Evolutionary conservation across 2,113 vertebrate species (phyloP), one percentile per base, ranked within the genome.

Genomic region (Sarotherodon lohbergeri): DNA sequence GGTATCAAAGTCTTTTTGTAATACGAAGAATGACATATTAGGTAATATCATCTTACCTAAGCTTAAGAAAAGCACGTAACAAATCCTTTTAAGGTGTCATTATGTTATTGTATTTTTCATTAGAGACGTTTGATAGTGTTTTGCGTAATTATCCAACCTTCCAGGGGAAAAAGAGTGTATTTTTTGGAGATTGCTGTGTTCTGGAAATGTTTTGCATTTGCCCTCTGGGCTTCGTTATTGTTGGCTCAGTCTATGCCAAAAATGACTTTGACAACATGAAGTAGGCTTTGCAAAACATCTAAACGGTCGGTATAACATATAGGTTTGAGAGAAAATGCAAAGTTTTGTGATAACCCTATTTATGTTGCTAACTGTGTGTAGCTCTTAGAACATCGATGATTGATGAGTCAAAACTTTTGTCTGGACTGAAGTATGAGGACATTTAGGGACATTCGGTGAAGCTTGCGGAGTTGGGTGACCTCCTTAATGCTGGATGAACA

Each of bases 1-100:
- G 34, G 12, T 84, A 92, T 94, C 89, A 95, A 94, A 95, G 90
- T 84, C 83, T 89, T 52, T 41, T 22, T 57, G 55, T 78, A 80
- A 86, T 78, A 78, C 57, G 89, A 83, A 78, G 71, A 91, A 81
- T 83, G 89, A 89, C 87, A 83, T 85, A 84, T 83, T 36, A 61
- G 61, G 86, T 63, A 54, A 66, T 83, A 82, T 87, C 24, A 63
- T 84, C 78, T 10, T 9, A 59, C 46, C 66, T 27, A 61, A 88
- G 88, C 89, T 82, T 63, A 80, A 90, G 76, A 88, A 90, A 63
- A 84, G 86, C 68, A 82, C 39, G 54, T 59, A 66, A 27, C 80
- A 83, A 78, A 50, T 88, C 76, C 82, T 82, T 91, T 88, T 89
- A 84, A 39, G 76, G 63, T 84, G 46, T 80, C 81, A 88, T 93